phyloP scores from a whole-genome alignment of 2,888 invertebrate genomes.

The Rhynchonema sp. region DNA sequence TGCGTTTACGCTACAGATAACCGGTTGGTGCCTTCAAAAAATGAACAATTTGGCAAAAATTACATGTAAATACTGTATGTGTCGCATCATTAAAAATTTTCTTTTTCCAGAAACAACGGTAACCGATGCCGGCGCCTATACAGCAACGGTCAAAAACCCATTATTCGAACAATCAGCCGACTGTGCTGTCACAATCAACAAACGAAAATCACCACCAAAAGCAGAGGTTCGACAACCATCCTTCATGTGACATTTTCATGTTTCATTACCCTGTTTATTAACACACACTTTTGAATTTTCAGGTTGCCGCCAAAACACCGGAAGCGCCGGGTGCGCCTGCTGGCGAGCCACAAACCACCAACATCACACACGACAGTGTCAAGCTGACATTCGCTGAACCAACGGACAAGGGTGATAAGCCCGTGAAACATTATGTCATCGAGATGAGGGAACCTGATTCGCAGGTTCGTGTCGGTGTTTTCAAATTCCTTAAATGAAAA shows the following conservation, averaged over 20 bases:
- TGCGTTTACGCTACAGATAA: not conserved
- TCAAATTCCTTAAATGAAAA: too few relatives aligned
- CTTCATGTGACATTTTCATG: too few relatives aligned
- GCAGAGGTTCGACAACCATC: too few relatives aligned
- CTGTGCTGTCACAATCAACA: not conserved
- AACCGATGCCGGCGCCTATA: not conserved
- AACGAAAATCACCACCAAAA: not conserved
- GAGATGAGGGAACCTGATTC: constrained; percentile 15
- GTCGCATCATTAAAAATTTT: too few relatives aligned
- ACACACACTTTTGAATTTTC: too few relatives aligned
- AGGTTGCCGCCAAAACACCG: not conserved
- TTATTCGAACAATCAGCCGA: not conserved
- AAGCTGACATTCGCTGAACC: not conserved
- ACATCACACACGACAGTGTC: not conserved
- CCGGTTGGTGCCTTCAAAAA: too few relatives aligned
- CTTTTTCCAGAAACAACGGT: not conserved
- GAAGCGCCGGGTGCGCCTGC: constrained; percentile 1
- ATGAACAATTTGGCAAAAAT: too few relatives aligned
- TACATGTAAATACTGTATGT: too few relatives aligned
- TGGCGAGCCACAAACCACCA: constrained; percentile 3
- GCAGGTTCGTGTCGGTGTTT: too few relatives aligned
- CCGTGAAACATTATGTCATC: constrained; percentile 8
- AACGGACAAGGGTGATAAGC: not conserved
- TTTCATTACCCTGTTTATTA: too few relatives aligned
- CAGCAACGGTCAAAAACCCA: not conserved